These are phyloP conservation scores for Hydra vulgaris DNA, from an alignment of 30 jellyfish, hydroid and myxozoan species.

Conservation along the genomic window DNA sequence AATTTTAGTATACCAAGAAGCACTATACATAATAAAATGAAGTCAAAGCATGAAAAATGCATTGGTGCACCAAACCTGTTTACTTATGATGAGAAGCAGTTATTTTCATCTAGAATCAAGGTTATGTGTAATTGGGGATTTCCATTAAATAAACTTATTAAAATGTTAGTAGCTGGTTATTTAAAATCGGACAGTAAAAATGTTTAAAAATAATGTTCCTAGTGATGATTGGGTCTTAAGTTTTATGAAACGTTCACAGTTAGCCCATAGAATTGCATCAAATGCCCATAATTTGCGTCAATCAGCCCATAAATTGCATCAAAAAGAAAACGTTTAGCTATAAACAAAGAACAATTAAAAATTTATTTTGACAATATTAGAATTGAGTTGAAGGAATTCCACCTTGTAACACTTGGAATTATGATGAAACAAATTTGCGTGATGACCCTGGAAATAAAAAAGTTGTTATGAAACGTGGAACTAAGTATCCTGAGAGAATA, in stretches of 20 bases:
- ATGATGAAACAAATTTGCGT: background rate
- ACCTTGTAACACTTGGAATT: background rate
- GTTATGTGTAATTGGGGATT: background rate
- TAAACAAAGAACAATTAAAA: background rate
- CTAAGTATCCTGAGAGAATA: background rate
- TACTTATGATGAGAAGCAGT: background rate
- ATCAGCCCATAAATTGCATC: too few species aligned
- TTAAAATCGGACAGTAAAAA: background rate
- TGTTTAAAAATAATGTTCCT: background rate
- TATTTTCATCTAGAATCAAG: background rate
- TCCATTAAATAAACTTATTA: background rate
- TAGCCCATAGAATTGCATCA: background rate
- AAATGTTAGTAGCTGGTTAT: background rate
- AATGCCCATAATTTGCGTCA: too few species aligned
- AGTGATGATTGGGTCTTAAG: background rate
- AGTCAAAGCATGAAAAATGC: background rate
- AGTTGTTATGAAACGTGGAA: background rate
- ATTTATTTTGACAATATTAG: background rate
- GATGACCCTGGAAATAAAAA: background rate
- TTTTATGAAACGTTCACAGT: background rate
- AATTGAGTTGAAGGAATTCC: background rate
- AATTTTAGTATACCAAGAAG: background rate
- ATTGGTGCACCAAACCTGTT: background rate
- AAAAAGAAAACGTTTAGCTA: background rate
- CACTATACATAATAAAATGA: background rate